Evolutionary conservation across 2,797 vertebrate genomes (phyloP).

Genomic region (Picus viridis): DNA sequence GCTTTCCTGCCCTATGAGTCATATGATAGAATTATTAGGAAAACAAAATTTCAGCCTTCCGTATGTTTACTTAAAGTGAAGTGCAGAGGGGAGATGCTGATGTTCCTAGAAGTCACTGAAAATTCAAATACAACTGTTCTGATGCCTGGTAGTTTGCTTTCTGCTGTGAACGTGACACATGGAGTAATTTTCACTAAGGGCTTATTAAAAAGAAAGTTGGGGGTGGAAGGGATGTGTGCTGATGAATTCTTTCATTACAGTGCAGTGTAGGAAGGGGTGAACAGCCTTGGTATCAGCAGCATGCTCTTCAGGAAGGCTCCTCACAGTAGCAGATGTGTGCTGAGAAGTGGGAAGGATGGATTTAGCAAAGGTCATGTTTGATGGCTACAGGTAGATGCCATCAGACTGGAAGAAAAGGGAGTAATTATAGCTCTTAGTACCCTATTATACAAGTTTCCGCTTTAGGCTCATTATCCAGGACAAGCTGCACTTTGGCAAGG

Average conservation of each 20-base stretch:
- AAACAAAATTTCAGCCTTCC: not conserved
- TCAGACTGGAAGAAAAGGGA: not conserved
- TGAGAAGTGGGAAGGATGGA: not conserved
- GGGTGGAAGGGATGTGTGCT: not conserved
- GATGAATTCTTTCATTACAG: not conserved
- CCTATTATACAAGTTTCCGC: not conserved
- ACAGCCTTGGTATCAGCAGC: not conserved
- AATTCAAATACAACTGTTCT: not conserved
- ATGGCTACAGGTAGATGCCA: not conserved
- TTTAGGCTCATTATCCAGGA: not conserved
- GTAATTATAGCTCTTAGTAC: conserved; percentile 42
- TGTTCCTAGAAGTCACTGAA: not conserved
- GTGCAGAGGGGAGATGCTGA: not conserved
- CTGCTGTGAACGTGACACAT: not conserved
- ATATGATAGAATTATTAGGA: not conserved
- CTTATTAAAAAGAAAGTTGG: not conserved
- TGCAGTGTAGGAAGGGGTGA: accelerated
- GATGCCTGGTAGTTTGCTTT: not conserved
- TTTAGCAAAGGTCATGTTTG: not conserved
- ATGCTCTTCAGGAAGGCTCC: accelerated
- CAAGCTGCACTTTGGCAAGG: not conserved
- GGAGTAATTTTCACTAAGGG: not conserved
- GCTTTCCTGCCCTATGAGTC: not conserved
- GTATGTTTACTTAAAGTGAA: not conserved
- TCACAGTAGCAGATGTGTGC: accelerated